Evolutionary conservation across 2,797 vertebrate genomes (phyloP).

Genomic region (Artibeus lituratus): DNA sequence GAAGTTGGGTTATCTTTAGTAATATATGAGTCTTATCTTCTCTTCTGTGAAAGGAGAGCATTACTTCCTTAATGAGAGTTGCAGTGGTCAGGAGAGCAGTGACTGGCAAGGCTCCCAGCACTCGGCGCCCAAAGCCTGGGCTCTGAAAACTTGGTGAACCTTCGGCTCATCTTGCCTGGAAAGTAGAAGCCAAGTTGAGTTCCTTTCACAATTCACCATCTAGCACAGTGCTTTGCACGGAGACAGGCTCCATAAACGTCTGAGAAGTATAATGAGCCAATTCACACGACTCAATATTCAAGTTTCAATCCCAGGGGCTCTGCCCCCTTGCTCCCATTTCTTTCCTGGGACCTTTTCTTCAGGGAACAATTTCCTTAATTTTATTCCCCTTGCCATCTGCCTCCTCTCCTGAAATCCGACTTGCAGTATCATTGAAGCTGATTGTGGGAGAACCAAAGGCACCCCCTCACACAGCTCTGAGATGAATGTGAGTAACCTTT

Average conservation of each 20-base stretch:
- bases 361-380: slow-evolving; percentile 58
- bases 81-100: background rate
- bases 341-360: slow-evolving; percentile 17
- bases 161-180: background rate
- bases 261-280: background rate
- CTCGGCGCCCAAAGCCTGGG: fast-evolving
- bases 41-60: background rate
- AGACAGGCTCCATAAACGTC: background rate
- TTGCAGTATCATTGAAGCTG: background rate
- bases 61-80: background rate
- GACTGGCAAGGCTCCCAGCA: background rate
- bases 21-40: background rate
- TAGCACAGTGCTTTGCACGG: fast-evolving
- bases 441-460: background rate
- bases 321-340: background rate
- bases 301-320: background rate
- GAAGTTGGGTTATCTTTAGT: background rate
- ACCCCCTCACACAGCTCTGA: background rate
- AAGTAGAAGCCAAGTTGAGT: background rate
- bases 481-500: background rate
- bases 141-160: background rate
- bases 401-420: background rate
- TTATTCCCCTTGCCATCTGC: slow-evolving; percentile 9
- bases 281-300: background rate
- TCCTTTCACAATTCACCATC: too few species aligned